Conservation (phyloP, 2,888 invertebrate species). For the Drosophila longiperda region DNA sequence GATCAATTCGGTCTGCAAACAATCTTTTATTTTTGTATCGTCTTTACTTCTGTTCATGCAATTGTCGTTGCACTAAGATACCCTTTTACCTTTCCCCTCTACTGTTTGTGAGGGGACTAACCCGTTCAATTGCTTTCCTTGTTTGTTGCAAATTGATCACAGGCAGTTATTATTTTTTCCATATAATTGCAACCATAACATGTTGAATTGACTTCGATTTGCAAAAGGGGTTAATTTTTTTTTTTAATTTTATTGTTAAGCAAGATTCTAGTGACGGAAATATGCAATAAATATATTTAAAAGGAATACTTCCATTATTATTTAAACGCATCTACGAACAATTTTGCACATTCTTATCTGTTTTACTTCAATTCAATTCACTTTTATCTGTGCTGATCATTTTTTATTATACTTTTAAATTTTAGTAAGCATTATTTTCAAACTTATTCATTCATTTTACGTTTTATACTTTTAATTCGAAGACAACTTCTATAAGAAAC, state of each 20-base stretch:
- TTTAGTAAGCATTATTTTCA: not conserved
- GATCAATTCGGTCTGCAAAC: constrained; percentile 35
- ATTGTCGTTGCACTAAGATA: constrained; percentile 33
- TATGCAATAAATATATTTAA: not conserved
- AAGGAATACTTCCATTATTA: not conserved
- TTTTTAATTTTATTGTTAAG: not conserved
- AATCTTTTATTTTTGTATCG: constrained; percentile 11
- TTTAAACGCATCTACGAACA: not conserved
- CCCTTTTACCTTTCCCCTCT: constrained; percentile 24
- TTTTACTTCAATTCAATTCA: not conserved
- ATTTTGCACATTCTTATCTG: not conserved
- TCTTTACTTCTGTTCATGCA: not conserved
- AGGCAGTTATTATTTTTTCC: constrained; percentile 60
- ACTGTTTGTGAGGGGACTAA: constrained; percentile 20
- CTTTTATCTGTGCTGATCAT: not conserved
- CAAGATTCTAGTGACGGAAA: not conserved
- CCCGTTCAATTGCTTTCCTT: constrained; percentile 46
- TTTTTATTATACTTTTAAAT: not conserved
- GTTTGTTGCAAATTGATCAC: constrained; percentile 50
- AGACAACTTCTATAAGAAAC: not conserved
- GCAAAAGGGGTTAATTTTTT: constrained; percentile 11
- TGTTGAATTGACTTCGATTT: constrained; percentile 3
- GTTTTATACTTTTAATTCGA: not conserved
- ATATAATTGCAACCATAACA: constrained; percentile 47
- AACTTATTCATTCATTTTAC: not conserved